Conservation (phyloP, 1,140 invertebrate species). For the Zaprionus kolodkinae region DNA sequence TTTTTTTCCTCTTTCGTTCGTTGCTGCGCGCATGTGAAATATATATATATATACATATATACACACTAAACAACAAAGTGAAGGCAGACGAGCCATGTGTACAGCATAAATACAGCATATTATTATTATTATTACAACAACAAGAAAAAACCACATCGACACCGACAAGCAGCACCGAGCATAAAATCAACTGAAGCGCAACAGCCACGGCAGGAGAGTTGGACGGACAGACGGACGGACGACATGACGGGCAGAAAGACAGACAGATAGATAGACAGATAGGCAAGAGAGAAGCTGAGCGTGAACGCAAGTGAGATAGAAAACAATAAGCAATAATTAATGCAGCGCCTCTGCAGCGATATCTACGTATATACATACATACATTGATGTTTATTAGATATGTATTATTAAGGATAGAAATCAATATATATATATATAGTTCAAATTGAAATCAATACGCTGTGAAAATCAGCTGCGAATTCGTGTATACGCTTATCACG, state of each 20-base stretch:
- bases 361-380: not conserved
- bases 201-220: conserved; percentile 49
- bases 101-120: conserved; percentile 39
- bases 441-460: conserved; percentile 44
- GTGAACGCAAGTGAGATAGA: conserved; percentile 50
- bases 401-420: conserved; percentile 13
- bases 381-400: not conserved
- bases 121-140: conserved; percentile 31
- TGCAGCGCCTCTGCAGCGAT: conserved; percentile 29
- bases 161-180: conserved; percentile 8
- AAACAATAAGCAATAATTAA: conserved; percentile 55
- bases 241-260: not conserved
- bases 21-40: conserved; percentile 27
- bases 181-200: conserved; percentile 64
- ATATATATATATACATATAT: not conserved
- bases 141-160: conserved; percentile 4
- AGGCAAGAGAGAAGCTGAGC: conserved; percentile 21
- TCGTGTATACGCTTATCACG: conserved; percentile 32
- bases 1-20: conserved; percentile 15
- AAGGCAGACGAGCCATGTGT: conserved; percentile 16
- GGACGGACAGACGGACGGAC: conserved; percentile 24
- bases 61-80: conserved; percentile 39
- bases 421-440: conserved; percentile 25
- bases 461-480: conserved; percentile 14
- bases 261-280: not conserved